Conservation (phyloP, 23 tunicate species). For the Trididemnum miniatum region DNA sequence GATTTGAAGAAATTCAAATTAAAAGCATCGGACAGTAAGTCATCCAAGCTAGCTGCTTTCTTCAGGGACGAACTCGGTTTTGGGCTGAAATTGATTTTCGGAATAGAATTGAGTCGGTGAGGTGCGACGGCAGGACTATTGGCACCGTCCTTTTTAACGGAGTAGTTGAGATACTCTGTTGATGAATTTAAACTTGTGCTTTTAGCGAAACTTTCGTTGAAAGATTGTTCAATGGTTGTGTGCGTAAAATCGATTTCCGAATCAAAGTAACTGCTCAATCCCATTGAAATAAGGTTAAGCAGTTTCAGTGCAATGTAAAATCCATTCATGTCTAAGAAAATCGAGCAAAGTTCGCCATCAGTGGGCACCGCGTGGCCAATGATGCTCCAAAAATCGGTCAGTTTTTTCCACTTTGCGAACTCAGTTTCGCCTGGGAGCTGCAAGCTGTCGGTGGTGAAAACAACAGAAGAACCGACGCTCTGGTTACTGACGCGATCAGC, state of each 20-base stretch:
- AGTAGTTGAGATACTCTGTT: not conserved
- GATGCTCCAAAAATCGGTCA: slow-evolving; percentile 44
- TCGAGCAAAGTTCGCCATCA: slow-evolving; percentile 24
- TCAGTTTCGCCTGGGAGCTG: slow-evolving; percentile 49
- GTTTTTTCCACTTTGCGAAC: slow-evolving; percentile 21
- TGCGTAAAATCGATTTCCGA: slow-evolving; percentile 34
- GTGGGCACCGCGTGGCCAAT: slow-evolving; percentile 60
- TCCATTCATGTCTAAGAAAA: slow-evolving; percentile 63
- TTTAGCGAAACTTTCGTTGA: slow-evolving; percentile 27
- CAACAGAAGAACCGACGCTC: slow-evolving; percentile 24
- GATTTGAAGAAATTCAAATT: not conserved
- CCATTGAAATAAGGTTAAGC: slow-evolving; percentile 37
- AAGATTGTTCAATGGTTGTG: slow-evolving; percentile 35
- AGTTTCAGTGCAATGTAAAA: slow-evolving; percentile 49
- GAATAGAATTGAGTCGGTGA: not conserved
- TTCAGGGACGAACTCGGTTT: not conserved
- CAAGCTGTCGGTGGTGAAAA: slow-evolving; percentile 45
- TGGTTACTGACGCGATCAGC: slow-evolving; percentile 12
- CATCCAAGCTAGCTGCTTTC: slow-evolving; percentile 15
- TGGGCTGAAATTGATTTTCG: slow-evolving; percentile 9
- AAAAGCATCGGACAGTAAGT: not conserved
- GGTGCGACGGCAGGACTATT: not conserved
- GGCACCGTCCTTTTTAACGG: not conserved
- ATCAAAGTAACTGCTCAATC: slow-evolving; percentile 33
- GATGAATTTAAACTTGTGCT: slow-evolving; percentile 11